Evolutionary conservation across 2,888 invertebrate species (phyloP).

Genomic region (Polylopha cassiicola): DNA sequence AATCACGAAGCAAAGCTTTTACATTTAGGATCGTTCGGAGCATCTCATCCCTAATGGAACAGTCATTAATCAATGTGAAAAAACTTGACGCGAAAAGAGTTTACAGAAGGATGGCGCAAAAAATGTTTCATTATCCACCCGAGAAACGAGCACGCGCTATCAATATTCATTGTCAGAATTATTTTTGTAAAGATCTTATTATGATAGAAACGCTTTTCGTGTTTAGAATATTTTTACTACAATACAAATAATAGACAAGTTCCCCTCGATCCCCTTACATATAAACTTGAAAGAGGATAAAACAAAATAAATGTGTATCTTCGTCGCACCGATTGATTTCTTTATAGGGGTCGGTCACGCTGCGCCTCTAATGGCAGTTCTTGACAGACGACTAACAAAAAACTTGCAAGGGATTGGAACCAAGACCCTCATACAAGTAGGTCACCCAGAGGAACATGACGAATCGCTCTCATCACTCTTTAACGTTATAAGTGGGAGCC

Average conservation of each 20-base stretch:
- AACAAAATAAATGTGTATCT: slow-evolving; percentile 45
- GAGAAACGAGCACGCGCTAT: slow-evolving; percentile 37
- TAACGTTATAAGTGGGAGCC: slow-evolving; percentile 44
- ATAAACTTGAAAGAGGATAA: slow-evolving; percentile 38
- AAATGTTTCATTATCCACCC: slow-evolving; percentile 42
- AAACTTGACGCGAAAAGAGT: slow-evolving; percentile 50
- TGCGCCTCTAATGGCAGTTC: slow-evolving; percentile 39
- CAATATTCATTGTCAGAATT: slow-evolving; percentile 39
- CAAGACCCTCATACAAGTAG: slow-evolving; percentile 49
- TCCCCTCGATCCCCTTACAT: slow-evolving; percentile 10
- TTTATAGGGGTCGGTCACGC: slow-evolving; percentile 42
- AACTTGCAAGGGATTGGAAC: slow-evolving; percentile 30
- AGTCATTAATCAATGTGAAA: slow-evolving; percentile 55
- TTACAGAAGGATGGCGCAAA: slow-evolving; percentile 46
- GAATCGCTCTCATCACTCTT: slow-evolving; percentile 65
- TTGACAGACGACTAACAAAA: slow-evolving; percentile 40
- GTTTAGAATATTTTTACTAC: slow-evolving; percentile 1
- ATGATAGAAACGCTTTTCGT: slow-evolving; percentile 11
- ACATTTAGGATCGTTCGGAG: slow-evolving; percentile 37
- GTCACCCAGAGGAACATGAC: slow-evolving; percentile 63
- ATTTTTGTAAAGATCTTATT: slow-evolving; percentile 17
- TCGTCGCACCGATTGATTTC: slow-evolving; percentile 52
- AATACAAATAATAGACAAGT: not conserved
- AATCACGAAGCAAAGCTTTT: slow-evolving; percentile 40
- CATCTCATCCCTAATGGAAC: slow-evolving; percentile 40